Evolutionary conservation across 2,113 vertebrate genomes (phyloP).

Genomic region (Pachycephala philippinensis): DNA sequence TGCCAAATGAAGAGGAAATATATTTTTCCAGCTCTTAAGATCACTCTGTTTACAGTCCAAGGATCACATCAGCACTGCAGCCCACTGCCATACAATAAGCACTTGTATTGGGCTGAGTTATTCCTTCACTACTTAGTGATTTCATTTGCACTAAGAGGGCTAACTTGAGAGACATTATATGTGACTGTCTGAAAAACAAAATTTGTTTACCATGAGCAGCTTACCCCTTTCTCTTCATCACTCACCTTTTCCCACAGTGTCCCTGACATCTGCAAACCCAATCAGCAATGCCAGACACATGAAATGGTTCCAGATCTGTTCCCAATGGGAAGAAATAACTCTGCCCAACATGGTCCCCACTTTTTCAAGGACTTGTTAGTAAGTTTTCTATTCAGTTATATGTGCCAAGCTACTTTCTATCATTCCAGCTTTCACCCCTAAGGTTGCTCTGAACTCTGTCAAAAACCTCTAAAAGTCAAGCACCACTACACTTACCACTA

Average conservation of each 20-base stretch:
- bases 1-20: slow-evolving; percentile 15
- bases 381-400: neutral
- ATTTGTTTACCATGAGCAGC: neutral
- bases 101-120: neutral
- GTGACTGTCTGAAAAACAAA: neutral
- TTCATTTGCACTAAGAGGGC: neutral
- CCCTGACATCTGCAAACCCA: neutral
- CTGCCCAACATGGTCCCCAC: neutral
- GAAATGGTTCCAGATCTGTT: neutral
- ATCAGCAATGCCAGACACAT: neutral
- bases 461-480: neutral
- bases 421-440: neutral
- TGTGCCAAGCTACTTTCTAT: neutral
- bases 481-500: neutral
- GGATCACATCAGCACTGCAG: neutral
- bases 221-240: neutral
- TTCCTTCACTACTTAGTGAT: neutral
- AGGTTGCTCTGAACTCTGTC: neutral
- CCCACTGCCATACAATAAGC: neutral
- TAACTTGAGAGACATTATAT: neutral
- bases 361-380: neutral
- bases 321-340: neutral
- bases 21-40: slow-evolving; percentile 8
- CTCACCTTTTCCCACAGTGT: neutral
- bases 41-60: neutral